These are phyloP conservation scores for Gopherus evgoodei DNA, from an alignment of 2,113 vertebrate genomes.

Conservation along the genomic window DNA sequence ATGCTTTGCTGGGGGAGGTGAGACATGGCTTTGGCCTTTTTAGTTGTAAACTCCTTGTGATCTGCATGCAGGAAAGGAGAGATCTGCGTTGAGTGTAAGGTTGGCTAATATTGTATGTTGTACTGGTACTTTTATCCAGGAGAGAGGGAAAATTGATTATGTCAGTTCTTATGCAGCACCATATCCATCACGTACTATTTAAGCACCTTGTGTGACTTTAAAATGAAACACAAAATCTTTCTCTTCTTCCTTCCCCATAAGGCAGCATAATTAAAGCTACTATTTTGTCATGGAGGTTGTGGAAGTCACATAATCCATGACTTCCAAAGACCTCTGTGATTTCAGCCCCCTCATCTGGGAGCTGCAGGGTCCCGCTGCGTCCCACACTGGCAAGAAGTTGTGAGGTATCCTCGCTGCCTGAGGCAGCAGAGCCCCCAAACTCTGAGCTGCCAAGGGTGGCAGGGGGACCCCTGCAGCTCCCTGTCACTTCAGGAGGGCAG, in stretches of 20 bases:
- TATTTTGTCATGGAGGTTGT: too few species aligned
- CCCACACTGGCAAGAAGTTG: too few species aligned
- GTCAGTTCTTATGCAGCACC: slow-evolving; percentile 57
- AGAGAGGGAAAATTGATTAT: slow-evolving; percentile 51
- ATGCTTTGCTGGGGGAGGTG: neutral
- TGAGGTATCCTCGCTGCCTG: too few species aligned
- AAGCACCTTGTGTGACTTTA: slow-evolving; percentile 65
- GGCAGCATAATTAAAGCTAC: neutral
- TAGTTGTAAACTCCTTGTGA: neutral
- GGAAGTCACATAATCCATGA: too few species aligned
- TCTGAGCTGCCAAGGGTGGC: too few species aligned
- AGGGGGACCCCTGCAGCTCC: too few species aligned
- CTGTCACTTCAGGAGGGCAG: too few species aligned
- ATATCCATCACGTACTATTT: slow-evolving; percentile 63
- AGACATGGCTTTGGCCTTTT: neutral
- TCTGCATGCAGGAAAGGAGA: neutral
- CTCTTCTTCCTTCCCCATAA: neutral
- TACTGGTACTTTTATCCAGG: slow-evolving; percentile 34
- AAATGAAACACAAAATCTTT: slow-evolving; percentile 65
- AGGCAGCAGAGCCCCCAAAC: too few species aligned
- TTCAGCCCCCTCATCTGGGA: too few species aligned
- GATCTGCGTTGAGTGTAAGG: neutral
- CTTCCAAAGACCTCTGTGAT: too few species aligned
- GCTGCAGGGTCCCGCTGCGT: too few species aligned
- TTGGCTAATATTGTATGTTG: slow-evolving; percentile 3